These are phyloP conservation scores for Cottoperca gobio DNA, from an alignment of 2,797 vertebrate genomes.

Conservation along the genomic window DNA sequence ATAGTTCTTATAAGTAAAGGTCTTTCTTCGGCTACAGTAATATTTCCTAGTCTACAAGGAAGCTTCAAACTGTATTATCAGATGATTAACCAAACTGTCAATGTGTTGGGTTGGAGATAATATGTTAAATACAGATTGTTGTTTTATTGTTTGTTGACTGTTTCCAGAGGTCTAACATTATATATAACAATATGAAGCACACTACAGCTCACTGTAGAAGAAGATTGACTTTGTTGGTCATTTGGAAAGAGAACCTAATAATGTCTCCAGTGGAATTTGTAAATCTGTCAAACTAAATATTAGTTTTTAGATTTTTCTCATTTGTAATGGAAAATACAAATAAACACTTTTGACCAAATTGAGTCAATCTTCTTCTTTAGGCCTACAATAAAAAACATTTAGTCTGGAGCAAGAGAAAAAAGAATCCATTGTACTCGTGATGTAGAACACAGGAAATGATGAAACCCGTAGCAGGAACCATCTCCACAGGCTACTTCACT, in stretches of 20 bases:
- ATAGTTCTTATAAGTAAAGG: too few species aligned
- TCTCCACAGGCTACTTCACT: slow-evolving; percentile 5
- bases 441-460: slow-evolving; percentile 2
- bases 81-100: not conserved
- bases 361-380: too few species aligned
- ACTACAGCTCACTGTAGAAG: too few species aligned
- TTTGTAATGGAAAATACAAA: not conserved
- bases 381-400: not conserved
- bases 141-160: too few species aligned
- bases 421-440: not conserved
- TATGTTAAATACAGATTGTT: too few species aligned
- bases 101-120: not conserved
- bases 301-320: not conserved
- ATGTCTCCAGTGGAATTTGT: not conserved
- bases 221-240: too few species aligned
- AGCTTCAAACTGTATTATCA: not conserved
- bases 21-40: too few species aligned
- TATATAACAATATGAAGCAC: not conserved
- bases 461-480: not conserved
- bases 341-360: not conserved
- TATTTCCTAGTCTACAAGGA: too few species aligned
- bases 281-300: not conserved
- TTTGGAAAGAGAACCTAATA: too few species aligned
- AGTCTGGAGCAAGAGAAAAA: not conserved
- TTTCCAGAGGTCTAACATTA: too few species aligned